A percentile compares a stretch with the other conserved stretches of the same genome.
phyloP scores from a whole-genome alignment of 2,888 invertebrate species.

The Tenodera sinensis region DNA sequence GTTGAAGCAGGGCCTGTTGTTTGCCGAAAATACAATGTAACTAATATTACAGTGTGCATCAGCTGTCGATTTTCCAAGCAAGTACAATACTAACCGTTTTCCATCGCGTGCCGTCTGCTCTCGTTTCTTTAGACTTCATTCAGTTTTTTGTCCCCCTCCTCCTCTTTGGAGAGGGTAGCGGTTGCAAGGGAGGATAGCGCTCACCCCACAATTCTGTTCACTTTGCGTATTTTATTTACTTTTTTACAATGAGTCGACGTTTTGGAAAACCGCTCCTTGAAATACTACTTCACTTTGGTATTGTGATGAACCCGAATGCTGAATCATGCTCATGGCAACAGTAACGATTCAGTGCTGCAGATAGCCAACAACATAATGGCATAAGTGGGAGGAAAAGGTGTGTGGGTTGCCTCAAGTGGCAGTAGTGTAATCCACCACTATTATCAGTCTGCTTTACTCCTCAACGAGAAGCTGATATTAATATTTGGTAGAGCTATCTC shows the following conservation, averaged over 20 bases:
- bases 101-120: neutral
- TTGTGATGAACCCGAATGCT: neutral
- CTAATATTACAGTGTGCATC: neutral
- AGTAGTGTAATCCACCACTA: neutral
- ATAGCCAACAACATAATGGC: slow-evolving; percentile 1
- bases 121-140: neutral
- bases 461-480: neutral
- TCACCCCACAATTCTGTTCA: neutral
- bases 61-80: neutral
- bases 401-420: neutral
- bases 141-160: neutral
- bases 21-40: neutral
- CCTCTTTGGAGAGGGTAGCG: neutral
- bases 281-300: neutral
- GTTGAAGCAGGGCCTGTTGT: neutral
- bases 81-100: neutral
- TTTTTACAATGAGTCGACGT: neutral
- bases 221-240: slow-evolving; percentile 1
- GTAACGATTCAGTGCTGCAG: neutral
- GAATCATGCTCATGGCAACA: slow-evolving; percentile 5
- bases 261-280: neutral
- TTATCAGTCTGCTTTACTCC: neutral
- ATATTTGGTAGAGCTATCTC: neutral
- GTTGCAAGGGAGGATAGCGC: neutral
- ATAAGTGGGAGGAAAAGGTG: neutral